Evolutionary conservation across 1,140 invertebrate species (phyloP).

Genomic region (Lordiphosa stackelbergi): DNA sequence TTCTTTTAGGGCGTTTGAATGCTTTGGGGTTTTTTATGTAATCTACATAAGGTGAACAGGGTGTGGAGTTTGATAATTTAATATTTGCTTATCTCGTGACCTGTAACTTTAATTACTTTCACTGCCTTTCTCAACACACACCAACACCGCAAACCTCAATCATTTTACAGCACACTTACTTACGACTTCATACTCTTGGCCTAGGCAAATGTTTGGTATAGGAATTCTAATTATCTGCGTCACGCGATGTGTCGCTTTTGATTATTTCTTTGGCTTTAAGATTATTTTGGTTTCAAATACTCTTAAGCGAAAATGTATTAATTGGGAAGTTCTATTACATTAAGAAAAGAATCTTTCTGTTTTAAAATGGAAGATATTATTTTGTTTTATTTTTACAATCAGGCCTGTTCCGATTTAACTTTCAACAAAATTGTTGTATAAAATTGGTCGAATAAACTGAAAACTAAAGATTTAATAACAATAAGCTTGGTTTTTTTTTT

Average conservation of each 20-base stretch:
- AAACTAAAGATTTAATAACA: too few species aligned
- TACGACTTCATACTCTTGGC: slow-evolving; percentile 1
- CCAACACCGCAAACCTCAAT: slow-evolving; percentile 14
- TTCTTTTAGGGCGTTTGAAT: slow-evolving; percentile 51
- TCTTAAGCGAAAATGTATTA: neutral
- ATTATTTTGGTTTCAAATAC: slow-evolving; percentile 24
- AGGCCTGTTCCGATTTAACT: too few species aligned
- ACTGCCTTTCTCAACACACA: slow-evolving; percentile 54
- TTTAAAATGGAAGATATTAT: too few species aligned
- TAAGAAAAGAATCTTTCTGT: too few species aligned
- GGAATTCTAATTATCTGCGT: slow-evolving; percentile 58
- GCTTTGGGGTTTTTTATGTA: slow-evolving; percentile 38
- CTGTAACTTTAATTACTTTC: slow-evolving; percentile 63
- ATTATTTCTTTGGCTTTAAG: slow-evolving; percentile 28
- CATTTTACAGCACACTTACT: slow-evolving; percentile 1
- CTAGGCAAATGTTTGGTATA: slow-evolving; percentile 34
- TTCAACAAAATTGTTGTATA: too few species aligned
- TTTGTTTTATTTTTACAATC: too few species aligned
- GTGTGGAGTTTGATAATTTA: slow-evolving; percentile 35
- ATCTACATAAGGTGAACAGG: slow-evolving; percentile 33
- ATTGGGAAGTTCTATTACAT: neutral
- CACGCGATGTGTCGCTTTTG: slow-evolving; percentile 64
- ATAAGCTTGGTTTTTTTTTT: too few species aligned
- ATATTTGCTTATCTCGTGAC: slow-evolving; percentile 56
- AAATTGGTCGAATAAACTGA: too few species aligned